Evolutionary conservation across 2,797 vertebrate species (phyloP).

Genomic region (Chromobotia macracanthus): DNA sequence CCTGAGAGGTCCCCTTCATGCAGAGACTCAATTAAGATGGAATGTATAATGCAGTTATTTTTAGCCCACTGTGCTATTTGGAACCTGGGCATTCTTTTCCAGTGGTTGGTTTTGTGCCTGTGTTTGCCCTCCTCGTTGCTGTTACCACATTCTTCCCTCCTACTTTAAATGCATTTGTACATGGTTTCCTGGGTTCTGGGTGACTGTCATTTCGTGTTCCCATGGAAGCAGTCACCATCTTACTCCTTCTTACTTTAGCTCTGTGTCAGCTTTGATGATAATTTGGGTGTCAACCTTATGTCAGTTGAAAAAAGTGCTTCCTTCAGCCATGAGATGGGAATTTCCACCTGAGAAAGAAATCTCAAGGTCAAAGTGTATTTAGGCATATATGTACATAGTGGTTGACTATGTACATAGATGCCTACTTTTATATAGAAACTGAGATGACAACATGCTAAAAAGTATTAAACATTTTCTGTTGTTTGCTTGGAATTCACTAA

Average conservation of each 20-base stretch:
- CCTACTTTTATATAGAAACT: too few species aligned
- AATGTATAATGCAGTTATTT: conserved; percentile 78
- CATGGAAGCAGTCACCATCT: conserved; percentile 41
- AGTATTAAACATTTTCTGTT: too few species aligned
- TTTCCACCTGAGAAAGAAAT: too few species aligned
- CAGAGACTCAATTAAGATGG: conserved; percentile 73
- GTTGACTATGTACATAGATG: too few species aligned
- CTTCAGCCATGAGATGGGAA: too few species aligned
- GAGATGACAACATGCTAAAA: too few species aligned
- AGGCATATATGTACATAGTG: too few species aligned
- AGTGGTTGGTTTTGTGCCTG: conserved; percentile 12
- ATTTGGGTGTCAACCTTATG: too few species aligned
- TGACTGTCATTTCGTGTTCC: neutral
- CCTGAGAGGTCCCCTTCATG: neutral
- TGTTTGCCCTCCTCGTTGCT: neutral
- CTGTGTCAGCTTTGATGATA: conserved; percentile 32
- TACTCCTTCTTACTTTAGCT: conserved; percentile 1
- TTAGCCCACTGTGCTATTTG: conserved; percentile 73
- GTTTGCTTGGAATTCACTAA: too few species aligned
- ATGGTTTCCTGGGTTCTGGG: neutral
- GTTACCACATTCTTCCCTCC: neutral
- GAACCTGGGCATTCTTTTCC: conserved; percentile 65
- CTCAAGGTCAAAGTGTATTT: too few species aligned
- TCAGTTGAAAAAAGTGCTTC: neutral
- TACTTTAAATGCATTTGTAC: neutral